phyloP scores from a whole-genome alignment of 2,797 vertebrate genomes.

The Caiman crocodilus region DNA sequence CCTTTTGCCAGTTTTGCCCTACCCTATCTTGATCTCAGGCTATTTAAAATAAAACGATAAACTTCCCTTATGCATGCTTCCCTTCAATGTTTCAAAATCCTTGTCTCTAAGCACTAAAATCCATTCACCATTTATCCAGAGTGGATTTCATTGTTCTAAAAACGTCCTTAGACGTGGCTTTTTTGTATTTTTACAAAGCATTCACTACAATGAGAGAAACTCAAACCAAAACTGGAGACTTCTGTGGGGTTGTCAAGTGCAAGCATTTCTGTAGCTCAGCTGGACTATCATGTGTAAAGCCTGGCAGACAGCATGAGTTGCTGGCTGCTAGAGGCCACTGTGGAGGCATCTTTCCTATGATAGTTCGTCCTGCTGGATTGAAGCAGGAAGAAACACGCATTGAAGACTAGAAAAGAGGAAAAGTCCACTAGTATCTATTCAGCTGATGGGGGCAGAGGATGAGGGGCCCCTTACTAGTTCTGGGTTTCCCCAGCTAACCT shows the following conservation, averaged over 20 bases:
- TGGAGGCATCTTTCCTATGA: too few species aligned
- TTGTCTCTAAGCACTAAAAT: conserved; percentile 12
- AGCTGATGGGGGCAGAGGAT: too few species aligned
- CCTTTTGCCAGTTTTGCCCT: conserved; percentile 33
- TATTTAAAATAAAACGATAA: conserved; percentile 41
- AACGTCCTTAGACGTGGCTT: not conserved
- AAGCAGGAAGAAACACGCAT: too few species aligned
- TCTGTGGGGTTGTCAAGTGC: too few species aligned
- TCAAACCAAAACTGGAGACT: not conserved
- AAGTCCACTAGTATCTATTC: too few species aligned
- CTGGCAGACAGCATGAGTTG: too few species aligned
- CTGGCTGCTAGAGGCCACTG: too few species aligned
- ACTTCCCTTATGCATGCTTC: conserved; percentile 29
- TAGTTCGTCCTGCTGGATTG: too few species aligned
- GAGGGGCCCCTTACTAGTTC: too few species aligned
- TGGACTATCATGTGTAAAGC: too few species aligned
- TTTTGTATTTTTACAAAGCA: conserved; percentile 13
- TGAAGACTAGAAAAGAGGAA: too few species aligned
- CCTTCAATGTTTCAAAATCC: not conserved
- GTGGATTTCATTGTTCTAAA: conserved; percentile 37
- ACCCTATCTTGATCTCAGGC: conserved; percentile 59
- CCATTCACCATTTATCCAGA: not conserved
- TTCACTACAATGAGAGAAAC: not conserved
- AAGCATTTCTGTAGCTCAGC: too few species aligned
- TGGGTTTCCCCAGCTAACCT: not conserved